Conservation (phyloP, 92 coral and sea anemone species). For the Palythoa grandiflora region DNA sequence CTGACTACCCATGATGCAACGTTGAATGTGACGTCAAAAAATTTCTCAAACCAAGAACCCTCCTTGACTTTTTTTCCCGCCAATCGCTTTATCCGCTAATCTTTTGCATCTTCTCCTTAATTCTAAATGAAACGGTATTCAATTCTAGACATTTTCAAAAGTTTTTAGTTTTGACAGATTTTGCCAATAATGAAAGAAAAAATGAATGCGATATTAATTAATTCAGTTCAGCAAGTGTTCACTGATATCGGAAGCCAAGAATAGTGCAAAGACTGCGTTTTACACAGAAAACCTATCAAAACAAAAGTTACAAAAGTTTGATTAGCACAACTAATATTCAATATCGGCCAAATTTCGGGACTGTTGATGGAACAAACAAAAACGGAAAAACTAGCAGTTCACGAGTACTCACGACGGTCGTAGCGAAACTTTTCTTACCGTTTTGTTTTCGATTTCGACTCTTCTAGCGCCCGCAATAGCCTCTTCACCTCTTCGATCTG, state of each 20-base stretch:
- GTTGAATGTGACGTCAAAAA: slow-evolving; percentile 17
- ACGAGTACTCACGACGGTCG: background rate
- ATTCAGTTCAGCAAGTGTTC: background rate
- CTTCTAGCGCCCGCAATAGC: slow-evolving; percentile 21
- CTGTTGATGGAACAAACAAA: slow-evolving; percentile 12
- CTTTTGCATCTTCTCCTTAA: slow-evolving; percentile 20
- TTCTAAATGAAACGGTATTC: slow-evolving; percentile 16
- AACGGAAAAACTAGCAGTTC: slow-evolving; percentile 1
- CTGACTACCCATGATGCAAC: slow-evolving; percentile 24
- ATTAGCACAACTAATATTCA: slow-evolving; percentile 7
- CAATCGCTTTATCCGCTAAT: background rate
- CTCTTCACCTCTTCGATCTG: slow-evolving; percentile 28
- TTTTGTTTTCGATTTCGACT: slow-evolving; percentile 27
- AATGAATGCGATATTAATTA: slow-evolving; percentile 17
- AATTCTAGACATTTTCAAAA: slow-evolving; percentile 10
- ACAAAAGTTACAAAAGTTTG: slow-evolving; percentile 21
- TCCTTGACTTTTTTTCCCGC: background rate
- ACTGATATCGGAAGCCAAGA: background rate
- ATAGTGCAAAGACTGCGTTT: slow-evolving; percentile 13
- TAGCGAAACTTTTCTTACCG: slow-evolving; percentile 28
- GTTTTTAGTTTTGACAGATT: slow-evolving; percentile 17
- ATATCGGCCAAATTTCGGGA: slow-evolving; percentile 14
- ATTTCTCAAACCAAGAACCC: slow-evolving; percentile 2
- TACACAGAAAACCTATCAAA: slow-evolving; percentile 19
- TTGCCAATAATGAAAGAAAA: slow-evolving; percentile 11